Evolutionary conservation across 2,113 vertebrate genomes (phyloP).

Genomic region (Hemibagrus wyckioides): DNA sequence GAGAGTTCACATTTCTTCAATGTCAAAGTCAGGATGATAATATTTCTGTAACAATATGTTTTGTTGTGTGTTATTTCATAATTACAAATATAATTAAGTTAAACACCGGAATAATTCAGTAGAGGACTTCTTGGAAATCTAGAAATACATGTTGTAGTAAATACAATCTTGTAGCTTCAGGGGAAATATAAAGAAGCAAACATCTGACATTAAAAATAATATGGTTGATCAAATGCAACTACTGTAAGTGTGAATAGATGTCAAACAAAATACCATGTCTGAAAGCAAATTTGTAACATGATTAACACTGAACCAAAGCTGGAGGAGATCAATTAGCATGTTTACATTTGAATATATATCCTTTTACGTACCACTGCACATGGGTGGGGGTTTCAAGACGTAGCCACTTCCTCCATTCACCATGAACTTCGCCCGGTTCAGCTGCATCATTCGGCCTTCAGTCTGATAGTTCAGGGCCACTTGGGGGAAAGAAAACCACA

Average conservation of each 20-base stretch:
- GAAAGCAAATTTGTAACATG: background rate
- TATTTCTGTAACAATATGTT: too few relatives aligned
- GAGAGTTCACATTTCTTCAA: too few relatives aligned
- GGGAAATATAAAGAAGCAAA: background rate
- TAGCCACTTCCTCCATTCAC: slow-evolving; percentile 92
- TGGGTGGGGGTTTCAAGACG: slow-evolving; percentile 92
- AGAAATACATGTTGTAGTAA: background rate
- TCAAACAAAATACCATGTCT: background rate
- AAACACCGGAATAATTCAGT: background rate
- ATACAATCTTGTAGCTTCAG: background rate
- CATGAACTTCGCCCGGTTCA: slow-evolving; percentile 95
- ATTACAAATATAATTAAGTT: too few relatives aligned
- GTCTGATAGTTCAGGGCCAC: slow-evolving; percentile 98
- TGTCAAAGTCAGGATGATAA: too few relatives aligned
- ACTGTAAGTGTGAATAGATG: background rate
- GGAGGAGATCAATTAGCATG: background rate
- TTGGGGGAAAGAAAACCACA: slow-evolving; percentile 60
- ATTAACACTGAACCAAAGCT: background rate
- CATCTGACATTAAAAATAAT: background rate
- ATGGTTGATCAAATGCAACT: background rate
- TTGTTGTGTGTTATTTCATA: too few relatives aligned
- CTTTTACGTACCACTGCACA: slow-evolving; percentile 87
- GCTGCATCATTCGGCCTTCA: slow-evolving; percentile 95
- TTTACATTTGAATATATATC: background rate
- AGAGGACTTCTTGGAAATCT: background rate